A percentile compares a stretch with the other conserved stretches of the same genome.
phyloP scores from a whole-genome alignment of 2,113 vertebrate species.

The Stictonetta naevosa region DNA sequence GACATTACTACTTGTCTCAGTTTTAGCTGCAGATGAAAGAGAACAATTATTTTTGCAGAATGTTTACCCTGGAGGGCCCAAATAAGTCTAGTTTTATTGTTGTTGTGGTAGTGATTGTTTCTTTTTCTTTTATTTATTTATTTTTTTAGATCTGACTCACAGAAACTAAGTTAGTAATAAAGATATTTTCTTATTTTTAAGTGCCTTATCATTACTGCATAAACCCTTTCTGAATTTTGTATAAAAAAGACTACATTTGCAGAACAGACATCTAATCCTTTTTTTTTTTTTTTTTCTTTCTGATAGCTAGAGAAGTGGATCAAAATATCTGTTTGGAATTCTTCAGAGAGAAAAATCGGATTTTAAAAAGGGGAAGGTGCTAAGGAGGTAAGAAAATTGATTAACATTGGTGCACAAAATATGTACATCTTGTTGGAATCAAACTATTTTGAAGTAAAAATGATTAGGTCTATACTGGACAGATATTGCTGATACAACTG shows the following conservation, averaged over 20 bases:
- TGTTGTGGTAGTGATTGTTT: background rate
- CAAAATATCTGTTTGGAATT: background rate
- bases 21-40: conserved; percentile 26
- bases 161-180: background rate
- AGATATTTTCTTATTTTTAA: background rate
- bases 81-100: background rate
- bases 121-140: background rate
- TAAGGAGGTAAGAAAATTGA: background rate
- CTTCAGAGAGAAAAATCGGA: accelerated
- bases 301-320: background rate
- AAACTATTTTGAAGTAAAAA: background rate
- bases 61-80: conserved; percentile 55
- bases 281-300: background rate
- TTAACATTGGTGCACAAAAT: background rate
- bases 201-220: background rate
- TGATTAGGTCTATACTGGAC: background rate
- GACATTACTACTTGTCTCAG: conserved; percentile 25
- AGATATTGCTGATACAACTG: background rate
- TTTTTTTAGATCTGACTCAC: background rate
- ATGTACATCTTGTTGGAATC: background rate
- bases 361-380: background rate
- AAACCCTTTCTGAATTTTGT: background rate
- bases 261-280: background rate
- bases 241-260: background rate
- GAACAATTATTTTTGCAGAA: conserved; percentile 45